phyloP scores from a whole-genome alignment of 2,888 invertebrate species.

The Rhyacophila evoluta region DNA sequence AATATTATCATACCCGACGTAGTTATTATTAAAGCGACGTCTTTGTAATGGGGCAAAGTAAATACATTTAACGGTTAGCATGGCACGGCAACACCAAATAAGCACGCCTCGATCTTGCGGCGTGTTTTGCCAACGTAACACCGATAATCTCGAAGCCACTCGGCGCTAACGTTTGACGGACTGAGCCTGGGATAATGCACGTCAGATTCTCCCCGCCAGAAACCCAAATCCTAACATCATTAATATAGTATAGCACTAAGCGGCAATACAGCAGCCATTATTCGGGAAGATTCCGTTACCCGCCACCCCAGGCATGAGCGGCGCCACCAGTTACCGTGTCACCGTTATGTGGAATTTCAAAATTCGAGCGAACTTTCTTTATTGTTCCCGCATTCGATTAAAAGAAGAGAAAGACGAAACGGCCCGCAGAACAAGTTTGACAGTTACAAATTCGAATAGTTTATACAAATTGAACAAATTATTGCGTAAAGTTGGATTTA shows the following conservation, averaged over 20 bases:
- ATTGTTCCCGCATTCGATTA: constrained; percentile 25
- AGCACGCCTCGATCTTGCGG: constrained; percentile 26
- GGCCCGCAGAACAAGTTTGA: constrained; percentile 14
- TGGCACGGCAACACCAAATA: constrained; percentile 28
- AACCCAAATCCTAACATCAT: constrained; percentile 27
- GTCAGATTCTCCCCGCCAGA: constrained; percentile 7
- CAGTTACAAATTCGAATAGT: constrained; percentile 5
- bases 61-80: constrained; percentile 37
- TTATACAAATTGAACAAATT: not conserved
- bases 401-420: not conserved
- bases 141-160: constrained; percentile 34
- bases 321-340: constrained; percentile 34
- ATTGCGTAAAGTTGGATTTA: not conserved
- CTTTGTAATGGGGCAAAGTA: constrained; percentile 25
- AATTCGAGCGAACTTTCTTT: constrained; percentile 23
- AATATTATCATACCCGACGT: not conserved
- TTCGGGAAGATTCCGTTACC: not conserved
- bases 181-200: constrained; percentile 44
- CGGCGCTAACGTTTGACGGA: constrained; percentile 43
- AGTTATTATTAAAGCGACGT: not conserved
- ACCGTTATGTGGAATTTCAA: not conserved
- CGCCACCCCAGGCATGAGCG: not conserved
- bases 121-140: constrained; percentile 20
- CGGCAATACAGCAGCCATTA: not conserved
- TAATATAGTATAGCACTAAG: not conserved